Evolutionary conservation across 30 jellyfish, hydroid and myxozoan species (phyloP).

Genomic region (Pelagia noctiluca): DNA sequence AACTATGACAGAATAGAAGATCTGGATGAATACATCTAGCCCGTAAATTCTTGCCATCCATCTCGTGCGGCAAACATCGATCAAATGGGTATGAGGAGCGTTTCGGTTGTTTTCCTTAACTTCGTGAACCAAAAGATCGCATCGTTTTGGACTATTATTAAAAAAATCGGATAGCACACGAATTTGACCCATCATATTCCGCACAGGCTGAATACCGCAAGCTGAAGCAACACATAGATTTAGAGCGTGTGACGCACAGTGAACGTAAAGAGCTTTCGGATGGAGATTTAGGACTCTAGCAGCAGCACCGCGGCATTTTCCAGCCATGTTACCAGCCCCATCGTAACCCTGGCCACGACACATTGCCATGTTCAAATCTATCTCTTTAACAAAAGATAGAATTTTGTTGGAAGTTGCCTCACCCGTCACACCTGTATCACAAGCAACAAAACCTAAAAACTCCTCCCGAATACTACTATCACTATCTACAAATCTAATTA

Average conservation of each 20-base stretch:
- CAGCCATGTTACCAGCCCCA: too few relatives aligned
- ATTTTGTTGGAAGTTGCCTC: slow-evolving; percentile 20
- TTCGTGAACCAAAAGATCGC: not conserved
- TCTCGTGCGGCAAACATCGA: slow-evolving; percentile 57
- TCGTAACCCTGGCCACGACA: too few relatives aligned
- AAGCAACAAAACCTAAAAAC: slow-evolving; percentile 41
- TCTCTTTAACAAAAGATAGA: too few relatives aligned
- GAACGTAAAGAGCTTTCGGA: not conserved
- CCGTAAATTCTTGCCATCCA: slow-evolving; percentile 65
- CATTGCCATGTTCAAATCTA: too few relatives aligned
- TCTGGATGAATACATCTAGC: slow-evolving; percentile 54
- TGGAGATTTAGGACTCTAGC: not conserved
- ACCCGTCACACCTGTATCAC: slow-evolving; percentile 62
- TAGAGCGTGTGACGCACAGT: too few relatives aligned
- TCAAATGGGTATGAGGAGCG: slow-evolving; percentile 19
- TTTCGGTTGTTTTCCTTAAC: not conserved
- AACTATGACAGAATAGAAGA: slow-evolving; percentile 15
- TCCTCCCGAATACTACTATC: slow-evolving; percentile 37
- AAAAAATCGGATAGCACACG: slow-evolving; percentile 8
- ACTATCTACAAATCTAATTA: slow-evolving; percentile 16
- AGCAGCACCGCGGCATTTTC: too few relatives aligned
- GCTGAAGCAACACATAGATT: slow-evolving; percentile 45
- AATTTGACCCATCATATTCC: slow-evolving; percentile 28
- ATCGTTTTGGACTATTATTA: slow-evolving; percentile 17
- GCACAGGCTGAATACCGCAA: not conserved